Evolutionary conservation across 2,797 vertebrate species (phyloP).

Genomic region (Emydoidea blandingii): DNA sequence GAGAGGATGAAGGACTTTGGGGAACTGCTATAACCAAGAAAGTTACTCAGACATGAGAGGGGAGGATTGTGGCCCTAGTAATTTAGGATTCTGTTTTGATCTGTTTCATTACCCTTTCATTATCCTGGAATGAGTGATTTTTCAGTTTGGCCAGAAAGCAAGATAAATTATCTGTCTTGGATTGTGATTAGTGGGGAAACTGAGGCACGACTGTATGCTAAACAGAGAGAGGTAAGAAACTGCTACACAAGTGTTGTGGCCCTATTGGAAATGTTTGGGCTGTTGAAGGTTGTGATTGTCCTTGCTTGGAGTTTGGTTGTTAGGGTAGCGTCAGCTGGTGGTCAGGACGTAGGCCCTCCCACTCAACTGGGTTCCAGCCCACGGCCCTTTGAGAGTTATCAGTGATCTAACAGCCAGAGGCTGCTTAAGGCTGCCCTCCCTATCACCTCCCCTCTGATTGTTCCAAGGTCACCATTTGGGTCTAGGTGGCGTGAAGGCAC

Average conservation of each 20-base stretch:
- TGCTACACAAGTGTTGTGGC: neutral
- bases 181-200: neutral
- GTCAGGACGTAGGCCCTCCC: too few species aligned
- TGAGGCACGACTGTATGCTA: rapidly evolving
- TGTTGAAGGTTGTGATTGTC: neutral
- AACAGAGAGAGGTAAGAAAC: neutral
- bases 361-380: too few species aligned
- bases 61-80: neutral
- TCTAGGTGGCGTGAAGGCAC: too few species aligned
- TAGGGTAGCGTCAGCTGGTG: too few species aligned
- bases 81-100: neutral
- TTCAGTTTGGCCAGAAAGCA: neutral
- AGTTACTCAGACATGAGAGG: neutral
- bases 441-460: too few species aligned
- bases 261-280: neutral
- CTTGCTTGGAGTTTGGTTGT: too few species aligned
- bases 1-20: neutral
- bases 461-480: too few species aligned
- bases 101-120: neutral
- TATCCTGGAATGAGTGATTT: too few species aligned
- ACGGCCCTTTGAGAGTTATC: too few species aligned
- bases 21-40: neutral
- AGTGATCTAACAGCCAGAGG: too few species aligned
- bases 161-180: neutral
- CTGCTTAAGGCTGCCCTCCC: too few species aligned